phyloP scores from a whole-genome alignment of 1,140 invertebrate species.

The Sitodiplosis mosellana region DNA sequence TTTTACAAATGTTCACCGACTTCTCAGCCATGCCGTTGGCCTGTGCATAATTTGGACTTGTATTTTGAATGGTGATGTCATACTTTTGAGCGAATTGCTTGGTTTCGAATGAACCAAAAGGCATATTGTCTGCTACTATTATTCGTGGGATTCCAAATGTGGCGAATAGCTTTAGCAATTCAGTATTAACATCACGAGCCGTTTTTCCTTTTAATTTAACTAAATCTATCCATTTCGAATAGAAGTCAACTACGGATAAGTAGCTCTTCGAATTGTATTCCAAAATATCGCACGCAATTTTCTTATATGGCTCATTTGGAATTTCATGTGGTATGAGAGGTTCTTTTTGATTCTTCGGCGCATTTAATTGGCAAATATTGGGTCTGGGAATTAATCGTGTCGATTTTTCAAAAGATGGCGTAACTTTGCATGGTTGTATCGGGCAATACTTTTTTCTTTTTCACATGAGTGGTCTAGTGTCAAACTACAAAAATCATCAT shows the following conservation, averaged over 20 bases:
- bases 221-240: too few species aligned
- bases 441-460: too few species aligned
- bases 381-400: too few species aligned
- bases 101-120: constrained; percentile 11
- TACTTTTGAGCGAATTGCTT: constrained; percentile 11
- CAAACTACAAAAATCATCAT: too few species aligned
- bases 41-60: constrained; percentile 12
- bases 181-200: too few species aligned
- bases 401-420: too few species aligned
- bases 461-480: too few species aligned
- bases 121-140: constrained; percentile 14
- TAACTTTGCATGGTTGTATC: too few species aligned
- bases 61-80: constrained; percentile 9
- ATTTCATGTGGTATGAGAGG: constrained; percentile 11
- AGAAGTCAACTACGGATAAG: too few species aligned
- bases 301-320: constrained; percentile 13
- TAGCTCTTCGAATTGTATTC: constrained; percentile 8
- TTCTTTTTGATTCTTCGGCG: constrained; percentile 14
- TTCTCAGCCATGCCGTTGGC: constrained; percentile 17
- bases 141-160: constrained; percentile 12
- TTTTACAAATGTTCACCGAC: too few species aligned
- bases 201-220: too few species aligned
- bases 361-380: constrained; percentile 13
- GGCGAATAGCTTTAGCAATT: constrained; percentile 11
- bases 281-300: constrained; percentile 14